These are phyloP conservation scores for Phoxinus phoxinus DNA, from an alignment of 2,113 vertebrate genomes.

Conservation along the genomic window DNA sequence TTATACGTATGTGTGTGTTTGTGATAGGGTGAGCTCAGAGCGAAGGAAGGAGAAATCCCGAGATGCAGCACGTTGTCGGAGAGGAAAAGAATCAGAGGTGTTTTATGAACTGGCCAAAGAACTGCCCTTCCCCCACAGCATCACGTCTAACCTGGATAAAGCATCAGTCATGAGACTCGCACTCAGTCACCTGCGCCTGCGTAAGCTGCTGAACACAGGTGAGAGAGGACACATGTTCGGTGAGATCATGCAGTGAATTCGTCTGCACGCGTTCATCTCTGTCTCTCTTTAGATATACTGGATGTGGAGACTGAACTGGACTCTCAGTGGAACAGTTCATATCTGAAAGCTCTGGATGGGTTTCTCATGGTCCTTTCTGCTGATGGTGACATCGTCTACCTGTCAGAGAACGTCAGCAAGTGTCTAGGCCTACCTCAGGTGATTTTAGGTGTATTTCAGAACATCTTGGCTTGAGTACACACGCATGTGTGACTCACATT, in stretches of 20 bases:
- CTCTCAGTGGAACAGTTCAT: constrained; percentile 89
- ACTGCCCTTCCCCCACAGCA: constrained; percentile 90
- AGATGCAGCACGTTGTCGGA: constrained; percentile 90
- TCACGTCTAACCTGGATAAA: constrained; percentile 94
- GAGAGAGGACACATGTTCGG: constrained; percentile 52
- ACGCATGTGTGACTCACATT: not conserved
- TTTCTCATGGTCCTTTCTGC: constrained; percentile 97
- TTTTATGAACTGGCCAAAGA: constrained; percentile 94
- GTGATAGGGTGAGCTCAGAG: constrained; percentile 84
- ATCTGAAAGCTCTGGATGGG: constrained; percentile 95
- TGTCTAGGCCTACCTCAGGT: constrained; percentile 98
- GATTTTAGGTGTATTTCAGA: not conserved
- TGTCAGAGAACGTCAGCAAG: constrained; percentile 96
- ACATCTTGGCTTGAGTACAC: too few species aligned
- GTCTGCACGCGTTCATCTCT: not conserved
- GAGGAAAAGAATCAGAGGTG: constrained; percentile 95
- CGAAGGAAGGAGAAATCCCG: constrained; percentile 95
- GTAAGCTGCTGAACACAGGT: constrained; percentile 88
- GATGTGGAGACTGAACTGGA: constrained; percentile 87
- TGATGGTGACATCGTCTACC: constrained; percentile 96
- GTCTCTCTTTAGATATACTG: constrained; percentile 69
- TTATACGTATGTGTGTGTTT: not conserved
- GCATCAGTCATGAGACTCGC: constrained; percentile 97
- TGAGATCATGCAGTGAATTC: not conserved
- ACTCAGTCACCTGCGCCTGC: constrained; percentile 96